Base-by-base conservation (phyloP, 2,888 invertebrate species). In the Megaustenia siamemsis region DNA sequence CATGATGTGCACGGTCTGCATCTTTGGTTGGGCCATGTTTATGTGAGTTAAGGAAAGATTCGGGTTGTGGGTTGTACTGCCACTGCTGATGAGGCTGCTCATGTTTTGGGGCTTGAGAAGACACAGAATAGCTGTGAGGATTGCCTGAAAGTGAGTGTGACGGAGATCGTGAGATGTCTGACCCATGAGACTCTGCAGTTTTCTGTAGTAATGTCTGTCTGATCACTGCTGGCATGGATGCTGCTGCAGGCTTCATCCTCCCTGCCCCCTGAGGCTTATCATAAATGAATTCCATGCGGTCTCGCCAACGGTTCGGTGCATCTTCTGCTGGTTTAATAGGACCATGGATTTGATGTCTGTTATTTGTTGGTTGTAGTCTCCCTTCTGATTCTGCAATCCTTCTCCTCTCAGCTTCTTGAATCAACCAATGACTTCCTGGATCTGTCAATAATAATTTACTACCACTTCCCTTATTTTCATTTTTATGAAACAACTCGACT, bases 321-420 rank as follows among this genome's bases (percentile, higher is more conserved):
- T 90, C 90, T 32, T 84, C 84, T 86, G 87, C 88, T 66, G 92
- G 90, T 88, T 89, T 90, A 71, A 91, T 90, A 21, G 88, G 88
- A 21, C 88, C 88, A 35, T 78, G 77, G 53, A 71, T 60, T 81
- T 82, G 24, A 21, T 68, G 82, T 49, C 69, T 66, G 35, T 63
- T 35, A 24, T 45, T 32, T 38, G 68, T 21, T 18, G 68, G 28
- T 18, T 82, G 78, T 32, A 60, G 63, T 35, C 76, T 60, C 8
- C 68, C 24, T 80, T 83, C 83, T 76, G 76, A 66, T 53, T 84
- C 80, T 0, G 91, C 90, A 43, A 90, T 81, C 38, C 98, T 95
- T 43, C 98, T 95, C 90, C 97, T 96, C 93, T 98, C 98, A 0
- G 98, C 98, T 93, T 98, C 98, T 96, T 98, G 95, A 0, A 97